Evolutionary conservation across 2,888 invertebrate genomes (phyloP).

Genomic region (Dicranocentrus wangi): DNA sequence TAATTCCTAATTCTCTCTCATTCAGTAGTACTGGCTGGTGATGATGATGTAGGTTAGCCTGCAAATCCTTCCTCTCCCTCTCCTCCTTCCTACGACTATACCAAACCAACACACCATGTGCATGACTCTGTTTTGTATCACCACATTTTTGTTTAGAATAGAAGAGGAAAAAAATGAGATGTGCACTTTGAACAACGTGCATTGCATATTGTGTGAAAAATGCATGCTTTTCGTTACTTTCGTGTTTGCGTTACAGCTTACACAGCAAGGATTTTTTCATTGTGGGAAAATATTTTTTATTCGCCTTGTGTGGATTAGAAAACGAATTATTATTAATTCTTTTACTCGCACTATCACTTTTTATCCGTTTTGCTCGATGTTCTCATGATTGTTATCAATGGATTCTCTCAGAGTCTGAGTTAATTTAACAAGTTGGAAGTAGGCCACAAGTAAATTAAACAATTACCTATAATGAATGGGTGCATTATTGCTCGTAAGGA

Average conservation of each 20-base stretch:
- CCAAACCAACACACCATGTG: too few species aligned
- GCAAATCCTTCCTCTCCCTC: too few species aligned
- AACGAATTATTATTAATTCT: neutral
- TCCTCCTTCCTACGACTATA: too few species aligned
- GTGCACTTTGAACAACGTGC: neutral
- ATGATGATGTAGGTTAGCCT: neutral
- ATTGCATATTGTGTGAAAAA: too few species aligned
- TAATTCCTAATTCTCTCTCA: neutral
- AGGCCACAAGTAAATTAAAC: slow-evolving; percentile 20
- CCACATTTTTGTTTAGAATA: neutral
- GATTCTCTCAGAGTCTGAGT: neutral
- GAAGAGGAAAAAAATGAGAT: neutral
- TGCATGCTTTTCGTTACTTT: too few species aligned
- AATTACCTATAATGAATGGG: slow-evolving; percentile 2
- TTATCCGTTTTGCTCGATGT: slow-evolving; percentile 25
- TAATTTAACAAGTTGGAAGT: neutral
- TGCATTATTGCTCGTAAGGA: neutral
- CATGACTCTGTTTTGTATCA: too few species aligned
- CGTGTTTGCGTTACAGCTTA: too few species aligned
- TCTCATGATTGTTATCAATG: slow-evolving; percentile 23
- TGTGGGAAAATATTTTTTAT: slow-evolving; percentile 6
- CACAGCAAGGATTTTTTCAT: neutral
- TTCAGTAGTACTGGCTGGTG: neutral
- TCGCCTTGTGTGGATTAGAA: neutral
- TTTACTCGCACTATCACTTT: slow-evolving; percentile 42